A percentile compares a stretch with the other conserved stretches of the same genome.
These are phyloP conservation scores for Leucophora obtusa DNA, from an alignment of 2,888 invertebrate species.

Conservation along the genomic window DNA sequence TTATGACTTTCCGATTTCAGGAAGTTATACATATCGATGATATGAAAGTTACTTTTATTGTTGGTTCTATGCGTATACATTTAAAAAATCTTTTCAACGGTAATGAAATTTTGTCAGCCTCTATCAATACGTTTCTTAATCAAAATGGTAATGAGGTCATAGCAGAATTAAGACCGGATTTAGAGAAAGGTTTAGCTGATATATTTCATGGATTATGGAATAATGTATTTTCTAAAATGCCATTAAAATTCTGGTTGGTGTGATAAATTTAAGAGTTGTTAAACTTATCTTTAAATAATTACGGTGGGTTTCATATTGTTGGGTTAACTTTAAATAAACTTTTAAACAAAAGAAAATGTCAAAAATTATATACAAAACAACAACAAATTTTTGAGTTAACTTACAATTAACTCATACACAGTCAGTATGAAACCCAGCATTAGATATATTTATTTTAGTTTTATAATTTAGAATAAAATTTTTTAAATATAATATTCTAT, in stretches of 20 bases:
- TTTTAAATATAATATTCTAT: too few species aligned
- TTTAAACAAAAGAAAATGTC: too few species aligned
- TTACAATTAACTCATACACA: too few species aligned
- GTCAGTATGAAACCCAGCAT: too few species aligned
- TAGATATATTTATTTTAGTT: conserved; percentile 63
- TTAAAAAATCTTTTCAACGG: conserved; percentile 83
- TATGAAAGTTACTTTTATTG: conserved; percentile 81
- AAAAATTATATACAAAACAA: too few species aligned
- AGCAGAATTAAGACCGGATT: conserved; percentile 80
- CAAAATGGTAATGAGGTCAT: conserved; percentile 82
- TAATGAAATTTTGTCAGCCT: conserved; percentile 81
- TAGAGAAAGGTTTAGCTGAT: conserved; percentile 80
- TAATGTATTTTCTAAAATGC: conserved; percentile 81
- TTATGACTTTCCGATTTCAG: conserved; percentile 61
- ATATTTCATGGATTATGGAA: conserved; percentile 82
- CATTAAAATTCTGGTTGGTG: conserved; percentile 81
- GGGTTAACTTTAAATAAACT: too few species aligned
- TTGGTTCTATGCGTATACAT: conserved; percentile 80
- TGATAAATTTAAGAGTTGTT: conserved; percentile 66
- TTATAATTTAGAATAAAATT: conserved; percentile 20
- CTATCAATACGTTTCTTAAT: conserved; percentile 81
- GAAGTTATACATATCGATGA: conserved; percentile 79
- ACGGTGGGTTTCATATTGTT: too few species aligned
- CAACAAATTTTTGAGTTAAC: too few species aligned
- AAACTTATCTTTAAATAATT: too few species aligned